Evolutionary conservation across 1,140 invertebrate genomes (phyloP), one percentile per base, ranked within the genome.

Genomic region (Steinernema feltiae): DNA sequence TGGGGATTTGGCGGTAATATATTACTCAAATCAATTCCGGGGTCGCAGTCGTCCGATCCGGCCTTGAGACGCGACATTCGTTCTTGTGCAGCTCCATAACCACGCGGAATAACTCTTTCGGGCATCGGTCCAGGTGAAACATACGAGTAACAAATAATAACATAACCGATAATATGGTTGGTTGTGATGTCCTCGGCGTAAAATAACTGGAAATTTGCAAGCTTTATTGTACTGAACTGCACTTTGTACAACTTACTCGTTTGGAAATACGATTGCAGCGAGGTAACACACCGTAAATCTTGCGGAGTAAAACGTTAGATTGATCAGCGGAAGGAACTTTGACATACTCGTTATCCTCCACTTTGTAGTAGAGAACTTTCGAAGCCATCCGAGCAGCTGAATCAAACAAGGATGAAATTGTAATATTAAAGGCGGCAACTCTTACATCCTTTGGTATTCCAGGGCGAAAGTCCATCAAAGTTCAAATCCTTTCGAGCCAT

Each of bases 401-500:
- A 63, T 15, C 7, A 27, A 27, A 27, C n/a, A n/a, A n/a, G n/a
- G n/a, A n/a, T n/a, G n/a, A n/a, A n/a, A n/a, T n/a, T n/a, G n/a
- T n/a, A n/a, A n/a, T n/a, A n/a, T 41, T 41, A 41, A 41, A 41
- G 18, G 35, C 35, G 7, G 18, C 18, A 41, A 41, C 18, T 41
- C 35, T 63, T 63, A 63, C 53, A 63, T 63, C 53, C 53, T 63
- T 63, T 63, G 12, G 53, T 63, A 21, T 63, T 63, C 53, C 53
- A 63, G 3, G 53, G 53, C 15, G 53, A 63, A 7, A 63, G 24
- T 63, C 53, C 53, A 63, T 63, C 53, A 63, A 63, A 63, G 24
- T 63, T 63, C 15, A 63, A 21, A 27, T 63, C 53, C 24, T 63
- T 63, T 3, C 53, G 12, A 27, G 53, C 24, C 53, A 63, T 17